Evolutionary conservation across 2,797 vertebrate genomes (phyloP).

Genomic region (Macropus fuliginosus): DNA sequence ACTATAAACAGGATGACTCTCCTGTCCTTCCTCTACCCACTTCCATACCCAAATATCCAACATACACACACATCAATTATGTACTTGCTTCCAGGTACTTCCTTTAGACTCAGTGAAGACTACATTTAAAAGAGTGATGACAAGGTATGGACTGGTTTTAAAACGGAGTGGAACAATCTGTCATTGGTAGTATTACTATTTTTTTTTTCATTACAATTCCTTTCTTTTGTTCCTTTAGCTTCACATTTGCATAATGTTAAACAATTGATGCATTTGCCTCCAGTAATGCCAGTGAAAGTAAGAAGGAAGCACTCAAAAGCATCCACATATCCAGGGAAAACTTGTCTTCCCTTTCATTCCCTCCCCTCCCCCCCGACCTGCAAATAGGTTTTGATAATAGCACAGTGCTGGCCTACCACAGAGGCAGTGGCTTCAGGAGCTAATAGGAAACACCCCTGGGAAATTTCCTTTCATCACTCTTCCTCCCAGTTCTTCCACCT

Average conservation of each 20-base stretch:
- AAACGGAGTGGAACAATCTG: conserved; percentile 48
- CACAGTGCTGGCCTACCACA: background rate
- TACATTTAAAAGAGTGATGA: conserved; percentile 48
- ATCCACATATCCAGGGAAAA: background rate
- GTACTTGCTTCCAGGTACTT: conserved; percentile 54
- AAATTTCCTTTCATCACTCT: conserved; percentile 9
- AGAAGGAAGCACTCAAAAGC: conserved; percentile 17
- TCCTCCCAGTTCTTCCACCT: background rate
- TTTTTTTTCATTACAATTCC: conserved; percentile 27
- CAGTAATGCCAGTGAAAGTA: background rate
- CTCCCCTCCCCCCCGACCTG: background rate
- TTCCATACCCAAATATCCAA: background rate
- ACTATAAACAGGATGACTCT: background rate
- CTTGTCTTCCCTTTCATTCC: background rate
- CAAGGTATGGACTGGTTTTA: conserved; percentile 20
- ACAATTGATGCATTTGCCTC: background rate
- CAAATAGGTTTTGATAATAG: background rate
- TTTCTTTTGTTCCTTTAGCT: background rate
- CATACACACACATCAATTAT: background rate
- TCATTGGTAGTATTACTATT: conserved; percentile 15
- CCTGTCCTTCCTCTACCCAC: background rate
- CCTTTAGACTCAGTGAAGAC: conserved; percentile 51
- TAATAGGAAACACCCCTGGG: background rate
- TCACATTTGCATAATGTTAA: background rate
- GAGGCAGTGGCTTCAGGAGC: background rate